Evolutionary conservation across 2,888 invertebrate genomes (phyloP).

Genomic region (Diplolepis rosae): DNA sequence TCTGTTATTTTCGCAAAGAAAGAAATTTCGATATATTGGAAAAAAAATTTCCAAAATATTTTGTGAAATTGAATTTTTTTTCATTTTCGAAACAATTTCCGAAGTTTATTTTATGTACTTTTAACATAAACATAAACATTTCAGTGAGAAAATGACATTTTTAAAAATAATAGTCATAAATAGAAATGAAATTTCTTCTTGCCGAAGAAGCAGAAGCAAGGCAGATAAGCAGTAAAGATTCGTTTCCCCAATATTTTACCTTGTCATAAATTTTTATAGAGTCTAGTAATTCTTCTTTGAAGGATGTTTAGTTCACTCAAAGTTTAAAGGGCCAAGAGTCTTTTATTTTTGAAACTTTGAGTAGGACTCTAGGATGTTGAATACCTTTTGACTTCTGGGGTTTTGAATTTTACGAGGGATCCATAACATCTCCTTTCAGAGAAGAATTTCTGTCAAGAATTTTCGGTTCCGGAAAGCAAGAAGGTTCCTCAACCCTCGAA

Average conservation of each 20-base stretch:
- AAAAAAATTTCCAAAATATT: too few species aligned
- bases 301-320: background rate
- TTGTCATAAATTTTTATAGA: background rate
- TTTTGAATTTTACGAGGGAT: constrained; percentile 20
- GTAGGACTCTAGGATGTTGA: background rate
- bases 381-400: background rate
- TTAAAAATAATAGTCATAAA: too few species aligned
- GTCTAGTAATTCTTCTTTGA: background rate
- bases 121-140: too few species aligned
- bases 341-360: background rate
- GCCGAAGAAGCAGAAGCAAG: background rate
- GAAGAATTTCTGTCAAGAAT: constrained; percentile 17
- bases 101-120: too few species aligned
- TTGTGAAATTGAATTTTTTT: too few species aligned
- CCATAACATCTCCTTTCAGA: background rate
- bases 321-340: background rate
- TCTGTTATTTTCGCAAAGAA: too few species aligned
- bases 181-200: too few species aligned
- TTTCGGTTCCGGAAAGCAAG: background rate
- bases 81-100: too few species aligned
- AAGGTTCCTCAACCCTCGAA: background rate
- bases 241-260: background rate
- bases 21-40: too few species aligned
- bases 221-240: background rate
- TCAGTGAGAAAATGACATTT: too few species aligned